Conservation (phyloP, 92 coral and sea anemone species). For the Pocillopora meandrina region DNA sequence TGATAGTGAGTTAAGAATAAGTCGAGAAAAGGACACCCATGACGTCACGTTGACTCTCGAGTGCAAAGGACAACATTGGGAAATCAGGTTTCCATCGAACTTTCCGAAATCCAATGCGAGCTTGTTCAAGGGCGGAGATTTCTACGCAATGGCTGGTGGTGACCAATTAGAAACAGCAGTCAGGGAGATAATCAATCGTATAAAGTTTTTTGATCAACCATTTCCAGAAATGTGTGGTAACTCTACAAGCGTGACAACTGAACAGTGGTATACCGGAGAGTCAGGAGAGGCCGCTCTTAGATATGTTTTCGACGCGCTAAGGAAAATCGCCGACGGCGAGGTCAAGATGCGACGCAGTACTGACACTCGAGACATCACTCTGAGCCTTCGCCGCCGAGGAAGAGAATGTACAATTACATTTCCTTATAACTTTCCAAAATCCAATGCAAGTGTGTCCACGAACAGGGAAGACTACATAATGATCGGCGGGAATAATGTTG, state of each 20-base stretch:
- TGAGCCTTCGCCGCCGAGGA: slow-evolving; percentile 11
- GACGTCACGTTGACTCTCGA: slow-evolving; percentile 38
- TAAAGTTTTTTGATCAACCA: not conserved
- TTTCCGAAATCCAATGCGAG: slow-evolving; percentile 39
- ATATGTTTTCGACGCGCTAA: slow-evolving; percentile 22
- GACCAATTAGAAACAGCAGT: slow-evolving; percentile 13
- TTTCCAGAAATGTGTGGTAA: not conserved
- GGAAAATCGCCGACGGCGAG: slow-evolving; percentile 19
- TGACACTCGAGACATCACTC: slow-evolving; percentile 38
- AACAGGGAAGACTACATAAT: not conserved
- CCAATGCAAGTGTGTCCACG: slow-evolving; percentile 4
- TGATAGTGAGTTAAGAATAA: slow-evolving; percentile 16
- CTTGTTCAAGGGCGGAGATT: slow-evolving; percentile 4
- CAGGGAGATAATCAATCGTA: not conserved
- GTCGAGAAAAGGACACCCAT: slow-evolving; percentile 32
- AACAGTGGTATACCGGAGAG: slow-evolving; percentile 48
- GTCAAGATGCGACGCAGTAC: slow-evolving; percentile 37
- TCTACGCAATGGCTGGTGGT: slow-evolving; percentile 2
- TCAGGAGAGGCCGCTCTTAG: slow-evolving; percentile 35
- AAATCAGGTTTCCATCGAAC: slow-evolving; percentile 12
- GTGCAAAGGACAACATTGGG: slow-evolving; percentile 26
- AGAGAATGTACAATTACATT: slow-evolving; percentile 42
- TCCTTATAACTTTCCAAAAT: slow-evolving; percentile 40
- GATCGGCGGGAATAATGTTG: slow-evolving; percentile 4
- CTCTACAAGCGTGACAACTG: not conserved